phyloP scores from a whole-genome alignment of 1,140 invertebrate genomes.

The Temnothorax curvispinosus region DNA sequence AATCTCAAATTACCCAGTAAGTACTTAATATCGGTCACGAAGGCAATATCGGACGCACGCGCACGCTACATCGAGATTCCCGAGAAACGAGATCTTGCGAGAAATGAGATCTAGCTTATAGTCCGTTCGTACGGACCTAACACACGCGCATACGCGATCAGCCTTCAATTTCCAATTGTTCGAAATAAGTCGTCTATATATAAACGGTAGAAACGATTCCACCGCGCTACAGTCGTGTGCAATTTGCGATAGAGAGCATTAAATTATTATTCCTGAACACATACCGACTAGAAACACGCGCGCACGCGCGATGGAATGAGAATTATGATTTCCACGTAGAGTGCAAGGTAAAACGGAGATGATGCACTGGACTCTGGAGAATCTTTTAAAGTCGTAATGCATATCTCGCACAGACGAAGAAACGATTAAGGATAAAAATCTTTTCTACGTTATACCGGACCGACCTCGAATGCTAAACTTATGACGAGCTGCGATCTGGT shows the following conservation, averaged over 20 bases:
- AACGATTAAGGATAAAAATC: constrained; percentile 63
- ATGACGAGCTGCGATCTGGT: constrained; percentile 22
- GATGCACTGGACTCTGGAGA: neutral
- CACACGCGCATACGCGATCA: constrained; percentile 49
- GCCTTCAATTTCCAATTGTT: constrained; percentile 49
- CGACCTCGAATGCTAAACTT: constrained; percentile 47
- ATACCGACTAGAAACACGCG: neutral
- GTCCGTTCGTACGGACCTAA: neutral
- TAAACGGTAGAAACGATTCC: constrained; percentile 24
- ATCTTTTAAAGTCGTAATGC: constrained; percentile 44
- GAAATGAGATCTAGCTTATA: neutral
- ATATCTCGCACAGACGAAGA: constrained; percentile 36
- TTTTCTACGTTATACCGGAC: constrained; percentile 42
- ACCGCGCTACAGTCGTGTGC: constrained; percentile 32
- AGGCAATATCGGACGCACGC: constrained; percentile 51
- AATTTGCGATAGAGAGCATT: constrained; percentile 60
- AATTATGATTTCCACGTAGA: constrained; percentile 43
- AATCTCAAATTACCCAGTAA: constrained; percentile 48
- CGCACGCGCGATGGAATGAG: neutral
- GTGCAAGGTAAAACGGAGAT: neutral
- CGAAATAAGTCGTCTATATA: constrained; percentile 46
- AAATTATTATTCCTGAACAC: constrained; percentile 56
- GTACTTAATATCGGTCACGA: constrained; percentile 54
- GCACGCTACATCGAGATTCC: constrained; percentile 32
- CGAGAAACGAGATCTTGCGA: constrained; percentile 30